Conservation (phyloP, 1,140 invertebrate genomes). For the Platorchestia sp. region DNA sequence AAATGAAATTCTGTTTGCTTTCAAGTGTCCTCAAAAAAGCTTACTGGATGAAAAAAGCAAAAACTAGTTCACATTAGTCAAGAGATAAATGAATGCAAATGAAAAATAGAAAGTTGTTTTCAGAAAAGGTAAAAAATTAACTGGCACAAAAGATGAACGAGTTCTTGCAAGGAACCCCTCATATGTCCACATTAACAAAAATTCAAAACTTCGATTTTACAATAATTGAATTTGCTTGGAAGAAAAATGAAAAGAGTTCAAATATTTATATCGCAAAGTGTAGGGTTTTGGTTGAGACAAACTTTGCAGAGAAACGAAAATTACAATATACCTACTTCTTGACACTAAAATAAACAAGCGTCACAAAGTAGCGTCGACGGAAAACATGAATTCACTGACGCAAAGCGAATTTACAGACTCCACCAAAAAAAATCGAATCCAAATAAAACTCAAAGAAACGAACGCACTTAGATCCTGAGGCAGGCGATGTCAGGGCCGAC, state of each 20-base stretch:
- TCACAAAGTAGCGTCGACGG: not conserved
- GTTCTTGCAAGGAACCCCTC: no score
- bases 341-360: no score
- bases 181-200: no score
- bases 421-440: not conserved
- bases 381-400: not conserved
- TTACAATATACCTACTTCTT: no score
- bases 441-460: not conserved
- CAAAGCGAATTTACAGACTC: not conserved
- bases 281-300: no score
- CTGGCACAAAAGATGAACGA: not conserved
- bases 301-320: no score
- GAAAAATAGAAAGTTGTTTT: not conserved
- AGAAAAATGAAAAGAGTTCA: no score
- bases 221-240: no score
- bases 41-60: not conserved
- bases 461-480: conserved; percentile 61
- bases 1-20: not conserved
- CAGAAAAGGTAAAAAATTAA: not conserved
- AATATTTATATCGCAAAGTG: no score
- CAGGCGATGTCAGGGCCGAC: conserved; percentile 64
- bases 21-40: not conserved
- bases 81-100: not conserved
- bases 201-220: no score
- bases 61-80: not conserved